Percentiles rank a stretch among this genome's conserved stretches.
Evolutionary conservation across 2,888 invertebrate genomes (phyloP).

Genomic region (Terebella lapidaria): DNA sequence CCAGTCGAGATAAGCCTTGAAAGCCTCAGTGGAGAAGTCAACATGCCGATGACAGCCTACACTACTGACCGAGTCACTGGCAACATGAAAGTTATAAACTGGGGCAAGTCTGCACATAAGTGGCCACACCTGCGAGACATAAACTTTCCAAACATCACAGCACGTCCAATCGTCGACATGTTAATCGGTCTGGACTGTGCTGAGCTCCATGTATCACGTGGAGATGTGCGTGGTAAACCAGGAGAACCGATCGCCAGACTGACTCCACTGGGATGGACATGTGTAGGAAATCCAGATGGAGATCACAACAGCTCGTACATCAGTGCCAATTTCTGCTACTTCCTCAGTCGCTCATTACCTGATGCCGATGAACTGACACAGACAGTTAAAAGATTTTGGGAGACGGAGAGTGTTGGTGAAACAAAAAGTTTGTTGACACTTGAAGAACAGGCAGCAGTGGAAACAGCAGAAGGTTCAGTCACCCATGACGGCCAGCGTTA

Average conservation of each 20-base stretch:
- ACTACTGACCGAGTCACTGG: conserved; percentile 12
- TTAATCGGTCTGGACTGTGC: conserved; percentile 22
- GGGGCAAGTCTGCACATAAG: conserved; percentile 5
- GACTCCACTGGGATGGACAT: conserved; percentile 23
- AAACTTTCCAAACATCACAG: conserved; percentile 3
- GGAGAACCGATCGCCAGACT: conserved; percentile 19
- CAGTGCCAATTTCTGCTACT: not conserved
- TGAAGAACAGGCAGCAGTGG: too few relatives aligned
- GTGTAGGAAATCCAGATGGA: conserved; percentile 15
- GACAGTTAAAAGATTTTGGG: not conserved
- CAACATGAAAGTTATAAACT: conserved; percentile 7
- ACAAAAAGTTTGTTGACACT: too few relatives aligned
- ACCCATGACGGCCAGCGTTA: not conserved
- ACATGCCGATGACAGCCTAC: conserved; percentile 3
- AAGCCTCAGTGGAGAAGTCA: conserved; percentile 10
- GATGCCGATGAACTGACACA: not conserved
- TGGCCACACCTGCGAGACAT: conserved; percentile 11
- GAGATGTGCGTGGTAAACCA: conserved; percentile 15
- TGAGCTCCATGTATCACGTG: conserved; percentile 11
- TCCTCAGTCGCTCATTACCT: not conserved
- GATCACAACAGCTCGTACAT: not conserved
- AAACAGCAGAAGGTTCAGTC: not conserved
- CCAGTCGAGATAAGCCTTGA: conserved; percentile 11
- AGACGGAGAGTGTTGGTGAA: not conserved
- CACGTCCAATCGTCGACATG: conserved; percentile 7